These are phyloP conservation scores for Polypedilum vanderplanki DNA, from an alignment of 1,140 invertebrate genomes.

Conservation along the genomic window DNA sequence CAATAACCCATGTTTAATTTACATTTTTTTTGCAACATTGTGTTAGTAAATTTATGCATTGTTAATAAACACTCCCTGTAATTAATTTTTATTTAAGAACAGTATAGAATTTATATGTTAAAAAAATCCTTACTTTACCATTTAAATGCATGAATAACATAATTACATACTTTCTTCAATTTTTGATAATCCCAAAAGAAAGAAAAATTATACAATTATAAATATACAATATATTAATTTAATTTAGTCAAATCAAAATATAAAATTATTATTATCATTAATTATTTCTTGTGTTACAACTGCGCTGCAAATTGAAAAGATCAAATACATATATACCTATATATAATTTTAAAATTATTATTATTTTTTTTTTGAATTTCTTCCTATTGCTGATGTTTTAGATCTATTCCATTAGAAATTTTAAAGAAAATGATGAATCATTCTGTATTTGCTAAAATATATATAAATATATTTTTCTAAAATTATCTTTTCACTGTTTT, in stretches of 20 bases:
- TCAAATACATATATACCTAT: not conserved
- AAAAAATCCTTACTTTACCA: not conserved
- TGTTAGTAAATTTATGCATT: slow-evolving; percentile 9
- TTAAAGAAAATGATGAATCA: not conserved
- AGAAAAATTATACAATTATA: no score
- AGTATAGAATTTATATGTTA: not conserved
- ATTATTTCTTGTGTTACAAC: not conserved
- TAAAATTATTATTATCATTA: slow-evolving; percentile 15
- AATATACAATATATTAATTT: not conserved
- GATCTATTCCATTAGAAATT: not conserved
- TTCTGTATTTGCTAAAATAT: slow-evolving; percentile 3
- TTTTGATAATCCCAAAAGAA: no score
- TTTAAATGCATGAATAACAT: not conserved
- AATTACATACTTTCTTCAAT: no score
- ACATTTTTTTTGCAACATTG: not conserved
- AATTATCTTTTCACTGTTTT: not conserved
- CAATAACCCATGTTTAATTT: not conserved
- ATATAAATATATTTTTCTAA: slow-evolving; percentile 20
- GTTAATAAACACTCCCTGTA: not conserved
- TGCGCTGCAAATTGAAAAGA: not conserved
- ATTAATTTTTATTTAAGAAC: not conserved
- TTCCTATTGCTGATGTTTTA: no score
- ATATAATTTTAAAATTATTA: not conserved
- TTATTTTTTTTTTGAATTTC: no score
- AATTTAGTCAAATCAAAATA: slow-evolving; percentile 5